Evolutionary conservation across 2,113 vertebrate species (phyloP).

Genomic region (Mola mola): DNA sequence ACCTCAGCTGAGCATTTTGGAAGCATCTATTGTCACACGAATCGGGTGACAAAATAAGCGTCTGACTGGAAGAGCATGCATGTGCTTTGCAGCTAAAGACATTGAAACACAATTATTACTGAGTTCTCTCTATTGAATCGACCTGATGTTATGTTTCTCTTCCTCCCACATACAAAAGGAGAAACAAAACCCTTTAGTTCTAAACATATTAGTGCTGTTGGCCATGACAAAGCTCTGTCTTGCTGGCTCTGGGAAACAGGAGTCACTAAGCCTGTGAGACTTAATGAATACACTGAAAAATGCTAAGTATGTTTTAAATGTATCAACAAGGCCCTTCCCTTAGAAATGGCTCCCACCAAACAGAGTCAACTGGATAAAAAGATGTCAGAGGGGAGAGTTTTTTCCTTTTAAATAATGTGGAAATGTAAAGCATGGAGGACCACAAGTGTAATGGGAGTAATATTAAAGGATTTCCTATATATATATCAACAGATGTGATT

Average conservation of each 20-base stretch:
- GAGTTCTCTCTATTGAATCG: background rate
- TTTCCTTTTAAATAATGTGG: no score
- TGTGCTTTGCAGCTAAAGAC: background rate
- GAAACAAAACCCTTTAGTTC: slow-evolving; percentile 1
- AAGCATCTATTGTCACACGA: no score
- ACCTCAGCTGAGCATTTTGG: background rate
- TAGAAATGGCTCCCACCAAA: background rate
- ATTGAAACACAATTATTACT: slow-evolving; percentile 1
- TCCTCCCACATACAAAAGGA: background rate
- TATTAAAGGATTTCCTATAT: no score
- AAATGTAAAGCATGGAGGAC: background rate
- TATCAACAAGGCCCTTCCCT: slow-evolving; percentile 27
- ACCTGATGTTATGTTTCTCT: background rate
- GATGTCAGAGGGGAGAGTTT: no score
- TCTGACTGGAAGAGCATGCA: no score
- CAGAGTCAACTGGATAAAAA: background rate
- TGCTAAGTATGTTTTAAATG: slow-evolving; percentile 23
- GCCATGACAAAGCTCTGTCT: slow-evolving; percentile 14
- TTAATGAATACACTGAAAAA: slow-evolving; percentile 31
- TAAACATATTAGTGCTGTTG: slow-evolving; percentile 23
- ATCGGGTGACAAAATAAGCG: no score
- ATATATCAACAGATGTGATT: no score
- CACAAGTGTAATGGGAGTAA: no score
- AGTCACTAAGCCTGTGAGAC: slow-evolving; percentile 31
- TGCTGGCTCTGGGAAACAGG: slow-evolving; percentile 12